Conservation (phyloP, 2,888 invertebrate genomes). For the Amiota mariae region DNA sequence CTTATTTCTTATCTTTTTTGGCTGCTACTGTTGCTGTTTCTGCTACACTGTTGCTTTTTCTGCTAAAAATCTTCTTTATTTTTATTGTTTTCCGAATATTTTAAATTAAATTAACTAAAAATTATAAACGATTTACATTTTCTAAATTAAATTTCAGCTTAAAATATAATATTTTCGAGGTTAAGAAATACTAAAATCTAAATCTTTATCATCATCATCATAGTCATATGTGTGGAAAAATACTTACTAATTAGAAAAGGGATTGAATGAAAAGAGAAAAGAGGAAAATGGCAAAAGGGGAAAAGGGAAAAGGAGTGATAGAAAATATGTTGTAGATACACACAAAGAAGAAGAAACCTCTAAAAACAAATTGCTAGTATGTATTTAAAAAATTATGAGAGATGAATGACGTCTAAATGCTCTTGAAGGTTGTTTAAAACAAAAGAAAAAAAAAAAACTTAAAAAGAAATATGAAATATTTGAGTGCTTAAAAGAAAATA, state of each 20-base stretch:
- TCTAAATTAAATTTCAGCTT: conserved; percentile 28
- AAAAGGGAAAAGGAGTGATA: neutral
- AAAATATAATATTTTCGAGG: neutral
- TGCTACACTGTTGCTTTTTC: no score
- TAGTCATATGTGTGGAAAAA: neutral
- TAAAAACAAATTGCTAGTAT: conserved; percentile 50
- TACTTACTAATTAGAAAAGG: conserved; percentile 5
- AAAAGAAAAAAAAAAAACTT: conserved; percentile 48
- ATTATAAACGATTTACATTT: neutral
- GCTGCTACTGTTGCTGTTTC: neutral
- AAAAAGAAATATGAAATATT: no score
- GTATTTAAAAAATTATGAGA: conserved; percentile 58
- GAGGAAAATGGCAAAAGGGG: neutral
- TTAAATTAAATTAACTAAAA: neutral
- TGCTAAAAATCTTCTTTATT: no score
- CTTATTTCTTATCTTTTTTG: neutral
- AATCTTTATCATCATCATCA: neutral
- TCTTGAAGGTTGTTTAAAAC: conserved; percentile 61
- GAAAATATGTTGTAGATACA: conserved; percentile 1
- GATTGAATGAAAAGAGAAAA: neutral
- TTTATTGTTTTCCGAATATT: no score
- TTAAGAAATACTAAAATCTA: neutral
- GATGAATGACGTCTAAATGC: conserved; percentile 66
- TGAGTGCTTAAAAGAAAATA: no score
- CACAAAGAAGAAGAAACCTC: conserved; percentile 11